A percentile compares a stretch with the other conserved stretches of the same genome.
These are phyloP conservation scores for Dermolepida albohirtum DNA, from an alignment of 2,888 invertebrate genomes.

Conservation along the genomic window DNA sequence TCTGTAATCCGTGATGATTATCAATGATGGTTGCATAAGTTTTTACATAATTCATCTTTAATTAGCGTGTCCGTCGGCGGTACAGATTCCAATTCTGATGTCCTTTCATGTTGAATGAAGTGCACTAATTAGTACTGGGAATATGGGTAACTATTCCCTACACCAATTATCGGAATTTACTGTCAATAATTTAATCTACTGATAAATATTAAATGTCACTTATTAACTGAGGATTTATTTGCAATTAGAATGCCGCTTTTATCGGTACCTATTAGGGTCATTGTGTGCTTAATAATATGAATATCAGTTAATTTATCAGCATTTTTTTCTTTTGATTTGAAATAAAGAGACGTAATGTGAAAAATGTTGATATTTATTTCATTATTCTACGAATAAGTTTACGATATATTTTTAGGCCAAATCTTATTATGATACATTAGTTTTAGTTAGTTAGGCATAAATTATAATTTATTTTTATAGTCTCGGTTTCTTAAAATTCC, in stretches of 20 bases:
- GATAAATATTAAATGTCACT: constrained; percentile 33
- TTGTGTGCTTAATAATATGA: no score
- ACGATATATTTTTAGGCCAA: no score
- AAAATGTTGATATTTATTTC: no score
- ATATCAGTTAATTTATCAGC: no score
- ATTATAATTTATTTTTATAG: no score
- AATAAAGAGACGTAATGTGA: no score
- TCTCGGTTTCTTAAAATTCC: no score
- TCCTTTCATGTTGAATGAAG: constrained; percentile 31
- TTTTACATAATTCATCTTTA: constrained; percentile 47
- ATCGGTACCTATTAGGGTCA: no score
- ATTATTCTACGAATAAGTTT: no score
- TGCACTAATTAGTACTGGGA: constrained; percentile 33
- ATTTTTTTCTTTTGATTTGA: no score
- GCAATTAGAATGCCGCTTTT: constrained; percentile 14
- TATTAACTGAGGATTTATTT: constrained; percentile 27
- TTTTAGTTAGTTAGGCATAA: no score
- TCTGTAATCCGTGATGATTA: constrained; percentile 11
- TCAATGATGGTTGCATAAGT: constrained; percentile 35
- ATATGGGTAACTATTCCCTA: constrained; percentile 1
- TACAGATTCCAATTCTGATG: constrained; percentile 28
- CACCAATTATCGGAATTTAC: constrained; percentile 30
- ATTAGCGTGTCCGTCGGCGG: constrained; percentile 39
- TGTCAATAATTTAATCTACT: constrained; percentile 32
- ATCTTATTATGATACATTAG: no score